A percentile compares a stretch with the other conserved stretches of the same genome.
Conservation (phyloP, 2,113 vertebrate genomes). For the Chamaea fasciata region DNA sequence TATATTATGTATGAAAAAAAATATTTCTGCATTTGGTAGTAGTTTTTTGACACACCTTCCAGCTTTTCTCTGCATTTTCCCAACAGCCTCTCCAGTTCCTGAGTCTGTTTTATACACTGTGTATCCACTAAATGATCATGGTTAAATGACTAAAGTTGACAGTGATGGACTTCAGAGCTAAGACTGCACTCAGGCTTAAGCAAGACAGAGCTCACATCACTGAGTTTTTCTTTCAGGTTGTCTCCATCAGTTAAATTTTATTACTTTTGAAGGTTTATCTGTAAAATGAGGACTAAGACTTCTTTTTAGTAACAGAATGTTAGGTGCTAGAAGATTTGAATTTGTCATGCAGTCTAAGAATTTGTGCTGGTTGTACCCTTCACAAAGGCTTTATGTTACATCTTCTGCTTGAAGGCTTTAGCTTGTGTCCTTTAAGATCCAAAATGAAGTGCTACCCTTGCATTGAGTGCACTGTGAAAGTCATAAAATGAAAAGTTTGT, state of each 20-base stretch:
- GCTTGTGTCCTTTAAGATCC: not conserved
- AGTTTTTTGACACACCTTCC: not conserved
- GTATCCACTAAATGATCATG: not conserved
- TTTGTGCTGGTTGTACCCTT: not conserved
- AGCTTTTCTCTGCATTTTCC: not conserved
- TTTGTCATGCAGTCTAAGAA: not conserved
- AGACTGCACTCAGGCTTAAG: conserved; percentile 11
- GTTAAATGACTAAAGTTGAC: conserved; percentile 13
- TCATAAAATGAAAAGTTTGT: not conserved
- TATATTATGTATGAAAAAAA: not conserved
- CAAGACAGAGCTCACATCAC: not conserved
- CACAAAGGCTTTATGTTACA: not conserved
- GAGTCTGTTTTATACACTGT: not conserved
- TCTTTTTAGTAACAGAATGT: not conserved
- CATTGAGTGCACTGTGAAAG: not conserved
- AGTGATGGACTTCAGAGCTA: conserved; percentile 29
- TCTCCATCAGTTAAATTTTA: conserved; percentile 1
- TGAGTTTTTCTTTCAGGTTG: conserved; percentile 20
- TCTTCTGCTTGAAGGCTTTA: conserved; percentile 1
- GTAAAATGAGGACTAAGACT: not conserved
- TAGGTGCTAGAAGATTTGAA: not conserved
- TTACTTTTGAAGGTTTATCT: conserved; percentile 8
- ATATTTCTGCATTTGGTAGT: not conserved
- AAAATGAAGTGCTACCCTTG: not conserved
- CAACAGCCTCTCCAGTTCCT: not conserved